phyloP scores from a whole-genome alignment of 2,797 vertebrate species.

The Odontamblyopus rebecca region DNA sequence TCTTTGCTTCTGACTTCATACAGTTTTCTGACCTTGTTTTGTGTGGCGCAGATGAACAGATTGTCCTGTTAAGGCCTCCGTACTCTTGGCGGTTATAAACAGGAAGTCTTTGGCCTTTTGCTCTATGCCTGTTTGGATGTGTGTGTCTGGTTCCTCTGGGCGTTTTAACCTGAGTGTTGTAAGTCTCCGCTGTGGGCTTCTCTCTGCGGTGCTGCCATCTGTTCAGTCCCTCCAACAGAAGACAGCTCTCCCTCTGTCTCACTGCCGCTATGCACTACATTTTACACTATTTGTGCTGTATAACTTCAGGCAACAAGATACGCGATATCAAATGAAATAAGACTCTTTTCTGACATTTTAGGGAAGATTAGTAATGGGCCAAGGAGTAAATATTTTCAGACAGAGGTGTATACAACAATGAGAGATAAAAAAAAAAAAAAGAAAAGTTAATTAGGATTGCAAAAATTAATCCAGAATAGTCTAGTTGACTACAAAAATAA shows the following conservation, averaged over 20 bases:
- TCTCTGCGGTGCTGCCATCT: conserved; percentile 73
- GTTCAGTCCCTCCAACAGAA: conserved; percentile 58
- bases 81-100: conserved; percentile 42
- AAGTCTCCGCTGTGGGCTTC: conserved; percentile 68
- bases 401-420: no score
- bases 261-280: not conserved
- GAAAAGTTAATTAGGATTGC: no score
- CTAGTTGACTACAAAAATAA: no score
- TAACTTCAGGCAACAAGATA: not conserved
- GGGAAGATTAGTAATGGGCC: not conserved
- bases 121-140: conserved; percentile 14
- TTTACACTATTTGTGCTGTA: not conserved
- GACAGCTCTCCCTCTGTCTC: conserved; percentile 31
- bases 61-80: conserved; percentile 13
- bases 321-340: not conserved
- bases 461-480: no score
- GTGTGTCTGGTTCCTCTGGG: conserved; percentile 50
- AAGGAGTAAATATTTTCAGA: not conserved
- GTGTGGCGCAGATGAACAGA: not conserved
- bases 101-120: conserved; percentile 53
- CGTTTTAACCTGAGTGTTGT: conserved; percentile 76
- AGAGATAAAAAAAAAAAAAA: no score
- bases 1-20: not conserved
- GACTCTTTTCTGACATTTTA: not conserved
- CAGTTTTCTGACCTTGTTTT: not conserved